Evolutionary conservation across 2,888 invertebrate species (phyloP), one percentile per base, ranked within the genome.

Genomic region (Falcaria lacertinaria): DNA sequence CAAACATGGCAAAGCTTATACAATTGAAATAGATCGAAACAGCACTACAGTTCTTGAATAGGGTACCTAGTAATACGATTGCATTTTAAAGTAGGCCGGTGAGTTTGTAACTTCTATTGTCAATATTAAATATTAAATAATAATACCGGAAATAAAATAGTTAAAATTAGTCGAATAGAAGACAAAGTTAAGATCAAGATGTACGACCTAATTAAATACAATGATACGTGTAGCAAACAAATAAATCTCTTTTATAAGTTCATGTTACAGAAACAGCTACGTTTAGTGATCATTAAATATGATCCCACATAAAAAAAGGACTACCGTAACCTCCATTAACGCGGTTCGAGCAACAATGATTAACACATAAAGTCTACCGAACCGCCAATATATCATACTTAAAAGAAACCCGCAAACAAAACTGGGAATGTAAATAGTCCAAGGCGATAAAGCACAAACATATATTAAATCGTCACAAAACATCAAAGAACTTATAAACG

Each of bases 401-500:
- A 22, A 37, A 36, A 37, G 22, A 37, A 22, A 22, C 36, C 6
- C 13, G 15, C 15, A 13, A 14, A 36, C 22, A 22, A 37, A 19
- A 37, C 13, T 37, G 22, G 22, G 22, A 37, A 25, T 37, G 45
- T 52, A 53, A 11, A 33, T 13, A 7, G 16, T 39, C 13, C 33
- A 16, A 39, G 22, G 16, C n/a, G 15, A 39, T 17, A 45, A 42
- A 43, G 52, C 43, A 50, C 25, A 41, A 37, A 51, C 48, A 50
- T 61, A 56, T 54, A 52, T 54, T 52, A 41, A 44, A 52, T 50
- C 51, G 52, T 47, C 50, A 48, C 34, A 8, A 35, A 60, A 45
- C 58, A 60, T 65, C 60, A 67, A 69, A 67, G 60, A 48, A 57
- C 51, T 50, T 52, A 50, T 51, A 52, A 52, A 57, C 22, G 22